These are phyloP conservation scores for Sphaeridia pumilis DNA, from an alignment of 2,888 invertebrate species.

Conservation along the genomic window DNA sequence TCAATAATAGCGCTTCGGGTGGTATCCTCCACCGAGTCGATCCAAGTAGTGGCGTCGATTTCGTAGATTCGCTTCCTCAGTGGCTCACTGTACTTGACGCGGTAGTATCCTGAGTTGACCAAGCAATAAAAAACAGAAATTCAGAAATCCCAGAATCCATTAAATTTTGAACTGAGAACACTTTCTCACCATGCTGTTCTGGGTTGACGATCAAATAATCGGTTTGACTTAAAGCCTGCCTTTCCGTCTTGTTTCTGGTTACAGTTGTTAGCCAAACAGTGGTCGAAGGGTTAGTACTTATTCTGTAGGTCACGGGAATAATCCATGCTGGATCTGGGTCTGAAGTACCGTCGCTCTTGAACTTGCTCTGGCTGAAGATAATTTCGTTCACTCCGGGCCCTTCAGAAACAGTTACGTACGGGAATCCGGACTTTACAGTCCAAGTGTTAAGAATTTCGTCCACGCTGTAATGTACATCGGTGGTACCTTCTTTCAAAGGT, in stretches of 20 bases:
- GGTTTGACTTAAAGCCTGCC: not conserved
- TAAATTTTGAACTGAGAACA: too few relatives aligned
- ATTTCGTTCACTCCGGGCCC: not conserved
- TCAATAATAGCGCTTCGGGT: conserved; percentile 26
- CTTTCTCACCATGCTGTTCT: conserved; percentile 19
- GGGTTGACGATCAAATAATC: conserved; percentile 24
- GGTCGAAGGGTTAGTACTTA: not conserved
- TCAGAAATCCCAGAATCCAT: too few relatives aligned
- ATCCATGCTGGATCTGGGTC: not conserved
- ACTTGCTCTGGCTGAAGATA: not conserved
- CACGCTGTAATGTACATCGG: conserved; percentile 2
- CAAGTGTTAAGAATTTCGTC: conserved; percentile 20
- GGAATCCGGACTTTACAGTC: conserved; percentile 25
- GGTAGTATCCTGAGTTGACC: conserved; percentile 31
- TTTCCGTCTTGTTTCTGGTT: not conserved
- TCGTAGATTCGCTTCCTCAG: too few relatives aligned
- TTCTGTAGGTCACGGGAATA: conserved; percentile 5
- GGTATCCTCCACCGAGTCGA: conserved; percentile 16
- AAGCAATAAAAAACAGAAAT: too few relatives aligned
- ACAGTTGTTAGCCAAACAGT: too few relatives aligned
- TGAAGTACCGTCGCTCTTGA: not conserved
- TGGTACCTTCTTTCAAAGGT: too few relatives aligned
- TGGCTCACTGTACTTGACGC: conserved; percentile 21
- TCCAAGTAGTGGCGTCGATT: conserved; percentile 21
- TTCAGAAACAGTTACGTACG: conserved; percentile 9